phyloP scores from a whole-genome alignment of 2,888 invertebrate species.

The Drosophila quinaria region DNA sequence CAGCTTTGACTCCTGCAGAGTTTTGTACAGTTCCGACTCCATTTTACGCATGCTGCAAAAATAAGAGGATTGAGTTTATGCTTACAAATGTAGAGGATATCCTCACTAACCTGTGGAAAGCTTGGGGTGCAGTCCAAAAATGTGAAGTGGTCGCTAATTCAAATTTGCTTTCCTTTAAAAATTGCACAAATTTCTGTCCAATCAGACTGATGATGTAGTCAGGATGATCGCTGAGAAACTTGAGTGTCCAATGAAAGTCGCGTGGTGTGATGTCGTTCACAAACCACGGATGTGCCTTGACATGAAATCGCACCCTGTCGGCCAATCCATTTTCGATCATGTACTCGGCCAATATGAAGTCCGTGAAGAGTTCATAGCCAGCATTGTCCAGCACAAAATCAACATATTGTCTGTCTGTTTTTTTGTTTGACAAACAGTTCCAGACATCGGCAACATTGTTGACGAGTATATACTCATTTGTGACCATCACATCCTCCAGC shows the following conservation, averaged over 20 bases:
- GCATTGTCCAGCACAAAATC: slow-evolving; percentile 96
- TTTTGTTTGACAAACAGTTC: slow-evolving; percentile 82
- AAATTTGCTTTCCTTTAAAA: slow-evolving; percentile 86
- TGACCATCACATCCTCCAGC: slow-evolving; percentile 86
- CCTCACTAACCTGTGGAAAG: slow-evolving; percentile 87
- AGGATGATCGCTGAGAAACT: slow-evolving; percentile 85
- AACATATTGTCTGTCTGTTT: slow-evolving; percentile 86
- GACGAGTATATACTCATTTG: slow-evolving; percentile 88
- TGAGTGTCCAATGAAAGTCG: slow-evolving; percentile 91
- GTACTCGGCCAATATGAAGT: slow-evolving; percentile 94
- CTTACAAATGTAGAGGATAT: accelerated
- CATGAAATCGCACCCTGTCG: slow-evolving; percentile 91
- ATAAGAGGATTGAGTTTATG: neutral
- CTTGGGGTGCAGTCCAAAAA: slow-evolving; percentile 96
- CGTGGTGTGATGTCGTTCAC: slow-evolving; percentile 92
- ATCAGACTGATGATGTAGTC: slow-evolving; percentile 84
- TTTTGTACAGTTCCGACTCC: slow-evolving; percentile 89
- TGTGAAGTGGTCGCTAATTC: slow-evolving; percentile 87
- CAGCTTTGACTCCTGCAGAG: slow-evolving; percentile 89
- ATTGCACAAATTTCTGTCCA: slow-evolving; percentile 88
- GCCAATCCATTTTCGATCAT: slow-evolving; percentile 88
- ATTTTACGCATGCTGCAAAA: slow-evolving; percentile 89
- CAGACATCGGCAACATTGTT: slow-evolving; percentile 88
- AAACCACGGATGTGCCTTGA: slow-evolving; percentile 97
- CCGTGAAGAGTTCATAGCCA: slow-evolving; percentile 96